Evolutionary conservation across 2,797 vertebrate genomes (phyloP).

Genomic region (Molossus molossus): DNA sequence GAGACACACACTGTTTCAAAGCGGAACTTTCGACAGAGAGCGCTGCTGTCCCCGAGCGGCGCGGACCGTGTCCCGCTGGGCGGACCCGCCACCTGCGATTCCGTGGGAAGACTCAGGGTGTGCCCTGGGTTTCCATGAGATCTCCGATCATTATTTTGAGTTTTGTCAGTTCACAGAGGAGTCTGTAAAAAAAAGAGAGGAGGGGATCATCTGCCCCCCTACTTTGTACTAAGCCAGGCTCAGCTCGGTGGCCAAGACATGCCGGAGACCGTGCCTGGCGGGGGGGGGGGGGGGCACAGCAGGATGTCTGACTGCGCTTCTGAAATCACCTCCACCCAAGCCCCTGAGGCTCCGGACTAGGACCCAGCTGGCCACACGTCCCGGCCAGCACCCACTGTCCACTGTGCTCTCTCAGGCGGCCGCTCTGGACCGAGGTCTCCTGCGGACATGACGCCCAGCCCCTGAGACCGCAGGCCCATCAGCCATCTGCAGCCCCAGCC

Average conservation of each 20-base stretch:
- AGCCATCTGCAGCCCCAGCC: not conserved
- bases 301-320: accelerated
- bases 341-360: too few relatives aligned
- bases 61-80: not conserved
- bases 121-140: not conserved
- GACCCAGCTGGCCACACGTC: too few relatives aligned
- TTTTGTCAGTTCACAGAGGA: not conserved
- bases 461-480: accelerated
- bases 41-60: not conserved
- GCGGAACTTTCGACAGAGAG: not conserved
- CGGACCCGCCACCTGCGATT: not conserved
- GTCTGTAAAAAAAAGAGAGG: too few relatives aligned
- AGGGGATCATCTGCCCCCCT: accelerated
- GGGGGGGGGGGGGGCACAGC: accelerated
- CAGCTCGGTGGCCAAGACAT: not conserved
- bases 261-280: accelerated
- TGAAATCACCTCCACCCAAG: too few relatives aligned
- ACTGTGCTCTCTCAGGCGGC: too few relatives aligned
- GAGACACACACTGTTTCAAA: not conserved
- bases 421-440: accelerated
- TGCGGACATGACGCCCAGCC: accelerated
- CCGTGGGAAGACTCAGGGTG: not conserved
- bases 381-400: too few relatives aligned
- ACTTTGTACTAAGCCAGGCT: accelerated
- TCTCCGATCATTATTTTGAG: not conserved